Evolutionary conservation across 2,797 vertebrate species (phyloP), one percentile per base, ranked within the genome.

Genomic region (Ceryle rudis): DNA sequence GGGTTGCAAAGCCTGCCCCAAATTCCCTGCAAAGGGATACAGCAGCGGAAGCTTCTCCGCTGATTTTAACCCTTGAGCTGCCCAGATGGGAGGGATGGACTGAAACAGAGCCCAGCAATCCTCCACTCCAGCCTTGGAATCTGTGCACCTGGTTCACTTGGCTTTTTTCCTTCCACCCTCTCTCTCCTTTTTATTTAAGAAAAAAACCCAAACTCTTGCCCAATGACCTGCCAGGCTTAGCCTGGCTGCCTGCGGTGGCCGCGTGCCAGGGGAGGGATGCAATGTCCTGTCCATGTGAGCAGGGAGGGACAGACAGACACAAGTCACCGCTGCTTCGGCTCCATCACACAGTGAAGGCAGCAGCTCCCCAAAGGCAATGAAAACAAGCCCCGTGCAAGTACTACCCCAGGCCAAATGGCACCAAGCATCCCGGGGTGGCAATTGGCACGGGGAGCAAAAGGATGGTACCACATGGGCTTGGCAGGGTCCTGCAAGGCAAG

Each of bases 51-150:
- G 90, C 28, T 18, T 41, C 67, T 55, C 46, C 2, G 1, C 35
- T 57, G 31, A 58, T 94, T 92, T 94, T 92, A 94, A 89, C 83
- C 65, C 80, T 44, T 52, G 25, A 91, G 80, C 80, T 90, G 55
- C 80, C 28, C 37, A 31, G 42, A 44, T 2, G 20, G 57, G 66
- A 86, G 15, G 26, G 22, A 7, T 18, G 35, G 79, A 37, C 26
- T 51, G 73, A 74, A 65, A 73, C 6, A 7, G 62, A 85, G 82
- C 25, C 1, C 3, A 74, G 57, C 39, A 66, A 37, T 26, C 33
- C 66, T 54, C 42, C 17, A 1, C 65, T 89, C 33, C 4, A 1
- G 55, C 26, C 71, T 60, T 60, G 4, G 4, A 39, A 72, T 4
- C 64, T n/a, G 33, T 69, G 26, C 26, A 23, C 18, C 16, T 15